Evolutionary conservation across 2,113 vertebrate genomes (phyloP).

Genomic region (Manacus vitellinus): DNA sequence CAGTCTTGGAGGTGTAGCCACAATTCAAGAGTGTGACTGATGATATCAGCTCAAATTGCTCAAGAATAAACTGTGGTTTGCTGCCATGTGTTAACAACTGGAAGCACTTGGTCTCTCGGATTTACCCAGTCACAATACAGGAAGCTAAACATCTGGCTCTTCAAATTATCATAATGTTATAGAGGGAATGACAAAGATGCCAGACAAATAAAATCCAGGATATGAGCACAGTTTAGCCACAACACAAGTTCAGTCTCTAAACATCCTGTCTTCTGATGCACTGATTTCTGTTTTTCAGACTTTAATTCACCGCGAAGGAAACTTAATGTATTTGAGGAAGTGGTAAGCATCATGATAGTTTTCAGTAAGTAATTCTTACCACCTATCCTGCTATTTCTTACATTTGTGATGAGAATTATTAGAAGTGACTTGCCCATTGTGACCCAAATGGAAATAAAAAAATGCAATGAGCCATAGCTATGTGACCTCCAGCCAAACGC

Average conservation of each 20-base stretch:
- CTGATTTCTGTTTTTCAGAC: background rate
- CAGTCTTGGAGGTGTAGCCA: background rate
- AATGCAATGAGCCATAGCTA: conserved; percentile 41
- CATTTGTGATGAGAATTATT: conserved; percentile 6
- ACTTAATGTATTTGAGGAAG: background rate
- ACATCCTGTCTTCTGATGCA: background rate
- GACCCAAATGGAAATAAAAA: conserved; percentile 62
- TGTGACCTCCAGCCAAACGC: conserved; percentile 52
- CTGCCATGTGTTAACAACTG: background rate
- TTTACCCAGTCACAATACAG: background rate
- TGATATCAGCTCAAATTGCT: background rate
- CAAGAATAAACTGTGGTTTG: background rate
- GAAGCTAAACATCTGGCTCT: background rate
- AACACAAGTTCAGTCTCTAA: background rate
- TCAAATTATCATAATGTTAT: background rate
- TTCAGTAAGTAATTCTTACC: background rate
- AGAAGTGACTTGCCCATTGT: conserved; percentile 45
- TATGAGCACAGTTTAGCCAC: background rate
- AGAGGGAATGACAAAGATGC: background rate
- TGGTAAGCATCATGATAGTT: background rate
- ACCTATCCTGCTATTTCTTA: background rate
- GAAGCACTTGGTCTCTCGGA: background rate
- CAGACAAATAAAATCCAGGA: background rate
- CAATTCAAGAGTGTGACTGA: background rate
- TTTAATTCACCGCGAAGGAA: background rate